phyloP scores from a whole-genome alignment of 2,113 vertebrate genomes.

The Patagioenas fasciata region DNA sequence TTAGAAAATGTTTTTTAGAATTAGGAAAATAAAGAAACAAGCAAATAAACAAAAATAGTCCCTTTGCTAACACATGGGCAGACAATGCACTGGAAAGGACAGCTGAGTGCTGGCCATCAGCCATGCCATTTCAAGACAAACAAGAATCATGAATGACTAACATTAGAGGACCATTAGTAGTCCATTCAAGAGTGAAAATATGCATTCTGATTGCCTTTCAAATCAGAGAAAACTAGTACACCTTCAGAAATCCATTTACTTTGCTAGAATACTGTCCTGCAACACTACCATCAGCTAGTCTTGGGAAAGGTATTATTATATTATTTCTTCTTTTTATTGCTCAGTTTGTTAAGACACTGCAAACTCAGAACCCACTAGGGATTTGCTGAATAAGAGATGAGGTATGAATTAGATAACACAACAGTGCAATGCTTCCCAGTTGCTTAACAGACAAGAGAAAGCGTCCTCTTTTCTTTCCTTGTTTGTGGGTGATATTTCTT shows the following conservation, averaged over 20 bases:
- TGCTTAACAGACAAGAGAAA: not conserved
- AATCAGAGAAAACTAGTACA: not conserved
- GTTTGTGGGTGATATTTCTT: conserved; percentile 7
- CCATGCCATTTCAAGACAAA: not conserved
- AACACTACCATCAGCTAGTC: not conserved
- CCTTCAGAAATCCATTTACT: not conserved
- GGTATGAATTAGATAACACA: not conserved
- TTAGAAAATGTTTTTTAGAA: not conserved
- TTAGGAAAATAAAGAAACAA: not conserved
- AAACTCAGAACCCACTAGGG: not conserved
- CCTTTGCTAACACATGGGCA: not conserved
- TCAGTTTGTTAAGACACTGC: not conserved
- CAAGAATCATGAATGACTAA: not conserved
- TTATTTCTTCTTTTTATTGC: not conserved
- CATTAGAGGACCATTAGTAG: not conserved
- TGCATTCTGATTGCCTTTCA: not conserved
- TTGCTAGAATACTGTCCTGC: not conserved
- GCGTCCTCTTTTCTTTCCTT: not conserved
- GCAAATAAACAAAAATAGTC: not conserved
- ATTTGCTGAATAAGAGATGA: not conserved
- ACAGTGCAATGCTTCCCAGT: not conserved
- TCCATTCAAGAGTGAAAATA: not conserved
- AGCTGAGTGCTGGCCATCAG: not conserved
- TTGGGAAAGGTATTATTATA: not conserved
- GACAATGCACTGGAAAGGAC: not conserved